Evolutionary conservation across 2,797 vertebrate species (phyloP).

Genomic region (Xyrichtys novacula): DNA sequence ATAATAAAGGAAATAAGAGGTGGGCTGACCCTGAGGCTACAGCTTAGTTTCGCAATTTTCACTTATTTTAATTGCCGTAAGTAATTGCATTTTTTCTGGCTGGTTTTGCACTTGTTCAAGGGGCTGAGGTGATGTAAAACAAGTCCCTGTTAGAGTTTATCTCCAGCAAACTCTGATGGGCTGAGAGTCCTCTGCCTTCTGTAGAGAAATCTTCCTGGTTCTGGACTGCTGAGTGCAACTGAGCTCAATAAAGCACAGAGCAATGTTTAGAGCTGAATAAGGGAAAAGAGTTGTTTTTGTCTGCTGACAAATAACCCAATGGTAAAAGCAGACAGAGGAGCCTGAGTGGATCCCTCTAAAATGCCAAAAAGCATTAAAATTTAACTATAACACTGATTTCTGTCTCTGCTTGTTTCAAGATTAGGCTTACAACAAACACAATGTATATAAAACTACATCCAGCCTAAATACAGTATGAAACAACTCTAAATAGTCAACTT

Average conservation of each 20-base stretch:
- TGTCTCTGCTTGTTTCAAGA: too few species aligned
- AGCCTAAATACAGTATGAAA: too few species aligned
- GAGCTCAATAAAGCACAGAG: constrained; percentile 1
- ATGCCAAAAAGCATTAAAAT: constrained; percentile 19
- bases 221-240: constrained; percentile 14
- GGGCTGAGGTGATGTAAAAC: constrained; percentile 23
- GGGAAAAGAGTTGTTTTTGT: constrained; percentile 23
- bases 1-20: constrained; percentile 7
- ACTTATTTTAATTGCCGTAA: constrained; percentile 61
- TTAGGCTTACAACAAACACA: too few species aligned
- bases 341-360: constrained; percentile 35
- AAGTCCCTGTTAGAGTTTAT: constrained; percentile 42
- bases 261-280: background rate
- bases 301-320: constrained; percentile 21
- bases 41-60: constrained; percentile 35
- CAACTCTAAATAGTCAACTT: too few species aligned
- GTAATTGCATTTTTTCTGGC: constrained; percentile 57
- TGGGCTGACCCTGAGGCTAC: constrained; percentile 6
- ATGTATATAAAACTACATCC: too few species aligned
- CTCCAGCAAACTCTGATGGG: constrained; percentile 39
- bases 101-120: constrained; percentile 37
- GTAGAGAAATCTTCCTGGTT: constrained; percentile 22
- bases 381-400: constrained; percentile 31
- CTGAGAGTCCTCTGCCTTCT: constrained; percentile 23
- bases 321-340: constrained; percentile 17